Base-by-base conservation (phyloP, 2,888 invertebrate species). In the Nomada flava region DNA sequence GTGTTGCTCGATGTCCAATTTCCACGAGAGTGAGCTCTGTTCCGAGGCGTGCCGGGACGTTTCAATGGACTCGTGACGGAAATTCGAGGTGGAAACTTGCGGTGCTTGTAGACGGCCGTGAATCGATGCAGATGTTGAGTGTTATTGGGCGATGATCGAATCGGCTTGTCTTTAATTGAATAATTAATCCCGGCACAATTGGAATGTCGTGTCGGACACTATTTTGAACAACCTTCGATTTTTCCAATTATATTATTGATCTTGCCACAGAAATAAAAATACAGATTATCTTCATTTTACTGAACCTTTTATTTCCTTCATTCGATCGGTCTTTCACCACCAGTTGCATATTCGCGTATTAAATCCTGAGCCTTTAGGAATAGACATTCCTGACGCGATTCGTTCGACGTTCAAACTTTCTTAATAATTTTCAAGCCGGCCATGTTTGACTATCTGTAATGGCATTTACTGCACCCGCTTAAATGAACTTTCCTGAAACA, bases 331-430 rank as follows among this genome's bases (percentile, higher is more conserved):
- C 53, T 53, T 59, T 69, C 75, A 59, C 75, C 75, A 76, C 75
- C 62, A 70, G 75, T 76, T 76, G 75, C 75, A 62, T 52, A 53
- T 52, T 44, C 20, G 62, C 62, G 62, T 13, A 44, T 60, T 44
- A 52, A 69, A 75, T 42, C 60, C 60, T 42, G 74, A 82, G 70
- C 62, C 52, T 36, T 20, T 11, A 53, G 70, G 65, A 60, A 57
- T 36, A 79, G 76, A 52, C 71, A 79, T 65, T 71, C 55, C 67
- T 67, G 65, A 63, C 68, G 50, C 52, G n/a, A 59, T 44, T 64
- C 74, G 69, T 76, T 62, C 47, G 50, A 47, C 71, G 50, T 62
- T 59, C 79, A 74, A 79, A 79, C 79, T 79, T 79, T 36, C 74
- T 74, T 74, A 79, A 11, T 47, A 47, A 47, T 47, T 47, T 36